Percentiles rank a stretch among this genome's conserved stretches.
These are phyloP conservation scores for human DNA, from an alignment of 2,113 vertebrate genomes.

Conservation along the genomic window GRCh38 chr1:11573001-11573500, in stretches of 20 bases:
- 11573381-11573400: not conserved
- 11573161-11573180: not conserved
- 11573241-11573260: not conserved
- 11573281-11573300: not conserved
- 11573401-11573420: not conserved
- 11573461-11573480: too few species aligned
- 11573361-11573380: not conserved
- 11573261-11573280: not conserved
- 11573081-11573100: not conserved
- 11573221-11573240: too few species aligned
- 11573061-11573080: not conserved
- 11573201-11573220: too few species aligned
- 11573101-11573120: not conserved
- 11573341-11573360: not conserved
- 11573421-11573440: not conserved
- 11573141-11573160: not conserved
- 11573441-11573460: not conserved
- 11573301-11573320: not conserved
- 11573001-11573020: fast-evolving
- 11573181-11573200: not conserved
- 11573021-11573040: not conserved
- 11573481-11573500: not conserved
- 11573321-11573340: not conserved
- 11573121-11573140: not conserved
- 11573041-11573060: not conserved